phyloP scores from a whole-genome alignment of 2,888 invertebrate genomes.

The Cerastoderma edule region DNA sequence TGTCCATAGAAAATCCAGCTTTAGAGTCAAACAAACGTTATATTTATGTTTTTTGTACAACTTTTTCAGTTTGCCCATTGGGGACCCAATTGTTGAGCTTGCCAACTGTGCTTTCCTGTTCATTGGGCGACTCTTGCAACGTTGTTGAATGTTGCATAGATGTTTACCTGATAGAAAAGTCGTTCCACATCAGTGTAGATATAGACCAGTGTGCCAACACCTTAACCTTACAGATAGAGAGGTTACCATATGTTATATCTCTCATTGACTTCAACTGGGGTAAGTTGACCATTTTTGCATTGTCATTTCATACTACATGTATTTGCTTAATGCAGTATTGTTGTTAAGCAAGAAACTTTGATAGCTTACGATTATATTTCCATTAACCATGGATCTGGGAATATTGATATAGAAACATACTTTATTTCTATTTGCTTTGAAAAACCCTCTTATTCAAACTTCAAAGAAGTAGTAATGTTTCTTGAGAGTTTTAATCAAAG shows the following conservation, averaged over 20 bases:
- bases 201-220: constrained; percentile 63
- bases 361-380: too few species aligned
- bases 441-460: too few species aligned
- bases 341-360: too few species aligned
- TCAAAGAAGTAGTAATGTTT: too few species aligned
- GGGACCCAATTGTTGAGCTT: constrained; percentile 38
- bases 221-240: constrained; percentile 62
- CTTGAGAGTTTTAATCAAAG: too few species aligned
- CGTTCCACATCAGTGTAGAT: constrained; percentile 60
- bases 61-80: constrained; percentile 46
- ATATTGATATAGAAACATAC: too few species aligned
- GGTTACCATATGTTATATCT: constrained; percentile 35
- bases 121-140: constrained; percentile 55
- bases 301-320: too few species aligned
- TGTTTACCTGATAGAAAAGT: constrained; percentile 57
- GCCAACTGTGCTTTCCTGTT: constrained; percentile 45
- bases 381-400: too few species aligned
- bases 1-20: too few species aligned
- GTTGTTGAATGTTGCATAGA: constrained; percentile 65
- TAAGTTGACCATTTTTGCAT: constrained; percentile 10
- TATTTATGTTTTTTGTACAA: background rate
- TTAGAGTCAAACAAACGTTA: too few species aligned
- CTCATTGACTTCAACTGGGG: constrained; percentile 34
- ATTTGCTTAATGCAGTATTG: too few species aligned
- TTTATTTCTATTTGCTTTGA: too few species aligned